Percentiles rank a stretch among this genome's conserved stretches.
phyloP scores from a whole-genome alignment of 2,888 invertebrate genomes.

The Scaptodrosophila latifasciaeformis region DNA sequence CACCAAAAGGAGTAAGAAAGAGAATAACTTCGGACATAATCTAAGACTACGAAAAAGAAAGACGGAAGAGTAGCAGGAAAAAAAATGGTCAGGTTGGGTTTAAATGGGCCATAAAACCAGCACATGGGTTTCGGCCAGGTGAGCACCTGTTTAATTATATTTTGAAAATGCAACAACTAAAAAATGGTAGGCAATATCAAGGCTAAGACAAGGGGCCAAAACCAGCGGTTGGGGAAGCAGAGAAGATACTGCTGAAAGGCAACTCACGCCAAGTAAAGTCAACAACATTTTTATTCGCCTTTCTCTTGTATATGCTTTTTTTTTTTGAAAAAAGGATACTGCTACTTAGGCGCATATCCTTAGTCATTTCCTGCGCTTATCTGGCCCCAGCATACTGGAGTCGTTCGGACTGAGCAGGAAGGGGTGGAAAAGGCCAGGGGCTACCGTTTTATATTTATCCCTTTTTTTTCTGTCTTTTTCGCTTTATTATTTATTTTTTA shows the following conservation, averaged over 20 bases:
- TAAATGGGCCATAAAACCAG: conserved; percentile 1
- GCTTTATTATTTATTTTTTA: conserved; percentile 14
- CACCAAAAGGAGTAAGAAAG: too few relatives aligned
- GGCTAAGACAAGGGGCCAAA: background rate
- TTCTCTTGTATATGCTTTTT: background rate
- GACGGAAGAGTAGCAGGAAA: background rate
- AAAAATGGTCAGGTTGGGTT: background rate
- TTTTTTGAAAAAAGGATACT: conserved; percentile 42
- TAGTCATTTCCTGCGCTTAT: conserved; percentile 70
- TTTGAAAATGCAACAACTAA: conserved; percentile 51
- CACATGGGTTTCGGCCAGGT: conserved; percentile 43
- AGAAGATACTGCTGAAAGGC: too few relatives aligned
- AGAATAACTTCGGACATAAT: too few relatives aligned
- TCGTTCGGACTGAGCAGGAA: background rate
- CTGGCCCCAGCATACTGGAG: conserved; percentile 21
- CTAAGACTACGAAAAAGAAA: background rate
- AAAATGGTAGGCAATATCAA: conserved; percentile 1
- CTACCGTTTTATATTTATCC: conserved; percentile 12
- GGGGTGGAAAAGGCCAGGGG: background rate
- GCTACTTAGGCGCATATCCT: conserved; percentile 67
- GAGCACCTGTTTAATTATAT: conserved; percentile 68
- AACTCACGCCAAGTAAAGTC: background rate
- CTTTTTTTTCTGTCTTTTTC: conserved; percentile 55
- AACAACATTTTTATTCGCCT: background rate
- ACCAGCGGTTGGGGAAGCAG: too few relatives aligned